These are phyloP conservation scores for Mesocentrotus franciscanus DNA, from an alignment of 53 echinoderm and acorn worm genomes.

Conservation along the genomic window DNA sequence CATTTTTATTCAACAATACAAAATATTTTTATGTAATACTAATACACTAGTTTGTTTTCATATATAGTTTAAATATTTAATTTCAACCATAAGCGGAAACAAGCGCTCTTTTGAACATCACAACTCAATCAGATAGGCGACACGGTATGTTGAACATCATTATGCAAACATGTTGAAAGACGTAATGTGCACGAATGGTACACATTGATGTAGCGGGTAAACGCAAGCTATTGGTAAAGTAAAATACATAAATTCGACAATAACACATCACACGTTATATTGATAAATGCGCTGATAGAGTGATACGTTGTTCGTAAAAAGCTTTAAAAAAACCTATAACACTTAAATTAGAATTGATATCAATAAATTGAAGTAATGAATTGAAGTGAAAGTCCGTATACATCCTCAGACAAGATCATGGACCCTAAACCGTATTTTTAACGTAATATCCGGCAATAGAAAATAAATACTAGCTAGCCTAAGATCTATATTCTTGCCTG, in stretches of 20 bases:
- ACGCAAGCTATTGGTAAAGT: not conserved
- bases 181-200: constrained; percentile 9
- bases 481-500: not conserved
- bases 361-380: too few relatives aligned
- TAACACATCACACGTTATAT: not conserved
- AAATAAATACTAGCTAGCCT: not conserved
- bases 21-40: not conserved
- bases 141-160: not conserved
- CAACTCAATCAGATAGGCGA: not conserved
- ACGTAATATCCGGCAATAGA: not conserved
- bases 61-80: not conserved
- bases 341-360: too few relatives aligned
- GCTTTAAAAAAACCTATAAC: too few relatives aligned
- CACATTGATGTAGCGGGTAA: not conserved
- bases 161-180: not conserved
- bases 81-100: not conserved
- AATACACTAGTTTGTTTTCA: not conserved
- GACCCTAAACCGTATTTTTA: too few relatives aligned
- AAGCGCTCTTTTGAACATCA: not conserved
- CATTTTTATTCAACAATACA: not conserved
- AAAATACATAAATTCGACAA: not conserved
- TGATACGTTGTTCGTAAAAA: not conserved
- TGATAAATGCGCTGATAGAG: not conserved
- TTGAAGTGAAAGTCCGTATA: too few relatives aligned
- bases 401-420: too few relatives aligned